Percentiles rank a stretch among this genome's conserved stretches.
These are phyloP conservation scores for Drosophila kanekoi DNA, from an alignment of 2,888 invertebrate genomes.

Conservation along the genomic window DNA sequence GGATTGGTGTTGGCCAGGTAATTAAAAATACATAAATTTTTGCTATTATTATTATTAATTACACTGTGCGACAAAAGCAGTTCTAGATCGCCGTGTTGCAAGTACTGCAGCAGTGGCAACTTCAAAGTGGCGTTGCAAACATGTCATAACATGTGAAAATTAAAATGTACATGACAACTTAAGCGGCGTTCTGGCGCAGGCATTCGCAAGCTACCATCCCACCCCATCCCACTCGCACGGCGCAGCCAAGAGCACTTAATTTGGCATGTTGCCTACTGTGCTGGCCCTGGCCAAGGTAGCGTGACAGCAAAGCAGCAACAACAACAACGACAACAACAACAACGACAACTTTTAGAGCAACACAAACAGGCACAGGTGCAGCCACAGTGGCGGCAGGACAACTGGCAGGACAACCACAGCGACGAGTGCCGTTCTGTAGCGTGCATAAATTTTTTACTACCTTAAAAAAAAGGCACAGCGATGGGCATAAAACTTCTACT, in stretches of 20 bases:
- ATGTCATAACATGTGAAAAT: conserved; percentile 76
- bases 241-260: conserved; percentile 66
- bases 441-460: conserved; percentile 70
- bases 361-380: conserved; percentile 60
- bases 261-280: conserved; percentile 69
- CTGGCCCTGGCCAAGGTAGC: conserved; percentile 53
- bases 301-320: conserved; percentile 40
- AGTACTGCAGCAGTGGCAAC: conserved; percentile 25
- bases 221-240: background rate
- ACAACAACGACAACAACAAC: conserved; percentile 28
- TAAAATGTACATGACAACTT: conserved; percentile 78
- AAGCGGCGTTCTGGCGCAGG: conserved; percentile 57
- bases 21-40: too few relatives aligned
- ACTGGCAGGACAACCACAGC: conserved; percentile 55
- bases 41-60: too few relatives aligned
- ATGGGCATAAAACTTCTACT: conserved; percentile 68
- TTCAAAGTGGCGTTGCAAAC: conserved; percentile 61
- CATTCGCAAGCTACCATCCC: conserved; percentile 28
- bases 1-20: too few relatives aligned
- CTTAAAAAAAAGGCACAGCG: conserved; percentile 43
- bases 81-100: conserved; percentile 1
- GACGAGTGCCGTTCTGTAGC: conserved; percentile 60
- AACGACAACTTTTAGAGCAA: conserved; percentile 30
- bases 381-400: conserved; percentile 66
- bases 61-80: conserved; percentile 1